Percentiles rank a stretch among this genome's conserved stretches.
Conservation (phyloP, 2,797 vertebrate species). For the Pseudopleuronectes americanus region DNA sequence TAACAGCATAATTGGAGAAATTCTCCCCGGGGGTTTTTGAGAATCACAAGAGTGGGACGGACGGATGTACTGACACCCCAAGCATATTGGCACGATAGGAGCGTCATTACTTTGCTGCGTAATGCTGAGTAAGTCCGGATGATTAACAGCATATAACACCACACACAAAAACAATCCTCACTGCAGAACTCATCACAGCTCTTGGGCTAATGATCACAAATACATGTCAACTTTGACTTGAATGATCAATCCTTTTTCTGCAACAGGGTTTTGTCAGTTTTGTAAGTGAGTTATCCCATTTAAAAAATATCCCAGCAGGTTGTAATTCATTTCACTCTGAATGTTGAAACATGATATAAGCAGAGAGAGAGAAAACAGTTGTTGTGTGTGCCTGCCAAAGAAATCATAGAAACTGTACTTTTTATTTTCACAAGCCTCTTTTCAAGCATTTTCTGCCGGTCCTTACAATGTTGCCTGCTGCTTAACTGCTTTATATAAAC, state of each 20-base stretch:
- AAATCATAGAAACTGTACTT: conserved; percentile 23
- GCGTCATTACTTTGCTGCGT: conserved; percentile 43
- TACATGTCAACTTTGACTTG: conserved; percentile 12
- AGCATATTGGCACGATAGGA: conserved; percentile 51
- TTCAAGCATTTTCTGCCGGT: conserved; percentile 1
- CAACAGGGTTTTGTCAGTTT: not conserved
- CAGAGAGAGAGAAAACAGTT: conserved; percentile 3
- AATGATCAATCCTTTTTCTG: not conserved
- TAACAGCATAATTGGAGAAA: too few relatives aligned
- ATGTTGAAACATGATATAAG: conserved; percentile 15
- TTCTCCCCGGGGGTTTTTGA: too few relatives aligned
- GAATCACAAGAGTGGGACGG: too few relatives aligned
- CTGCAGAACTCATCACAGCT: conserved; percentile 24
- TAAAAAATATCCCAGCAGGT: not conserved
- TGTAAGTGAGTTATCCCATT: not conserved
- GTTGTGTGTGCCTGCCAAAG: conserved; percentile 13
- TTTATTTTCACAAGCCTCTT: conserved; percentile 29
- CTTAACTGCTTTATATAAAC: conserved; percentile 38
- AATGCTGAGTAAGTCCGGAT: conserved; percentile 41
- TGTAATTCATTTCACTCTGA: conserved; percentile 9
- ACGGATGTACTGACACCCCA: too few relatives aligned
- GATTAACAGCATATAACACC: conserved; percentile 25
- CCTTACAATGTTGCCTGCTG: conserved; percentile 20
- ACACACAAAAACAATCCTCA: conserved; percentile 16
- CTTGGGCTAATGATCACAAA: conserved; percentile 16